These are phyloP conservation scores for Scaptomyza hsui DNA, from an alignment of 1,140 invertebrate species.

Conservation along the genomic window DNA sequence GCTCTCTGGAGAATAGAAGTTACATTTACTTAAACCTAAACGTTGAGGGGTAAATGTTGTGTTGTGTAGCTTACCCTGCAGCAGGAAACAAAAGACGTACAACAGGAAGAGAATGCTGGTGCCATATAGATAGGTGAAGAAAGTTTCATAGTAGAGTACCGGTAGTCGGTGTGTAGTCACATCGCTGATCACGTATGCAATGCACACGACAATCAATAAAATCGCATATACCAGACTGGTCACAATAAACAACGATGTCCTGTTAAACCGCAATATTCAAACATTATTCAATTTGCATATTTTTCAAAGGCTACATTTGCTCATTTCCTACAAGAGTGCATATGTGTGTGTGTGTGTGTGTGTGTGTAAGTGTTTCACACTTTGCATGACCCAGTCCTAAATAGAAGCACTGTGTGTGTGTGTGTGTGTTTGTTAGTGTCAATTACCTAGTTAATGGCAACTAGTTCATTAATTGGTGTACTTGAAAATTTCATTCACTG, in stretches of 20 bases:
- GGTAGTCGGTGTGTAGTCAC: conserved; percentile 96
- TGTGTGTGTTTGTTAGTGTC: conserved; percentile 21
- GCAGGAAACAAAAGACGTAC: conserved; percentile 98
- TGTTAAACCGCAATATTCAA: conserved; percentile 82
- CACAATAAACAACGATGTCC: conserved; percentile 96
- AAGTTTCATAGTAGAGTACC: conserved; percentile 96
- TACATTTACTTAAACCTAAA: neutral
- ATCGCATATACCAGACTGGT: conserved; percentile 97
- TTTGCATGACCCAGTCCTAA: conserved; percentile 14
- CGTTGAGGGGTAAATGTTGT: no score
- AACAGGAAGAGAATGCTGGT: conserved; percentile 97
- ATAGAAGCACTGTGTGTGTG: conserved; percentile 3
- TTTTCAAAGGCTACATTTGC: neutral
- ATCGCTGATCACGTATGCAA: conserved; percentile 96
- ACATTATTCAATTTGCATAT: neutral
- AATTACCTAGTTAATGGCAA: conserved; percentile 20
- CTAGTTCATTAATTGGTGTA: conserved; percentile 21
- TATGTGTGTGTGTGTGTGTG: conserved; percentile 8
- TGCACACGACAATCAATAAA: conserved; percentile 94
- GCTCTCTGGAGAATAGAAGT: conserved; percentile 86
- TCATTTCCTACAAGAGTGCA: neutral
- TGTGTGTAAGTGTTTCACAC: conserved; percentile 11
- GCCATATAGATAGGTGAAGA: conserved; percentile 98
- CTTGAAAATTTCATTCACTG: conserved; percentile 20
- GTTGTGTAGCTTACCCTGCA: conserved; percentile 87